These are phyloP conservation scores for Muschampia plurimacula DNA, from an alignment of 2,888 invertebrate genomes.

Conservation along the genomic window DNA sequence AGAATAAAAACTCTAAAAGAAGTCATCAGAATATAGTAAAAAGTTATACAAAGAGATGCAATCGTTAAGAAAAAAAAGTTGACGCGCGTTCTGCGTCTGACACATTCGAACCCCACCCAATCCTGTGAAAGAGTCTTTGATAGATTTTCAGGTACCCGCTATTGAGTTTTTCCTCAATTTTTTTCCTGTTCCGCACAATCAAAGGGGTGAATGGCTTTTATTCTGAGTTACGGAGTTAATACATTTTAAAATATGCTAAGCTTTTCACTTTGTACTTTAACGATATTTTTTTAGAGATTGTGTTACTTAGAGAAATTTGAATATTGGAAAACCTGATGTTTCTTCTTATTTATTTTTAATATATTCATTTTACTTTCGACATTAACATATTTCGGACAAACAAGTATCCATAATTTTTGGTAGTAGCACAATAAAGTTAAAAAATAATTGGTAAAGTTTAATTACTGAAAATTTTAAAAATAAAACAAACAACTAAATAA, in stretches of 20 bases:
- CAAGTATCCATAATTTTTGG: no score
- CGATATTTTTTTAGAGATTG: background rate
- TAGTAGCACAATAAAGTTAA: no score
- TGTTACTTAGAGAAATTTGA: background rate
- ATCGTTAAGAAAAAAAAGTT: background rate
- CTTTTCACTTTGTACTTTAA: background rate
- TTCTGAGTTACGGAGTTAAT: slow-evolving; percentile 11
- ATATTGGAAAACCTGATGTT: background rate
- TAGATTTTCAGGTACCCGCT: slow-evolving; percentile 18
- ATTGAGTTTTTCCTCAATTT: slow-evolving; percentile 17
- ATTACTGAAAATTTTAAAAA: background rate
- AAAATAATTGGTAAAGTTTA: no score
- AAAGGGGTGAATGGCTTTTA: slow-evolving; percentile 11
- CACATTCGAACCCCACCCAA: slow-evolving; percentile 3
- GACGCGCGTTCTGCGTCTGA: background rate
- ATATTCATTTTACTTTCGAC: no score
- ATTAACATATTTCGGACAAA: no score
- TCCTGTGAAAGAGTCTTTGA: slow-evolving; percentile 16
- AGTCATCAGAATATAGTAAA: background rate
- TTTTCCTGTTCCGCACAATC: slow-evolving; percentile 2
- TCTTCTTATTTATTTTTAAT: no score
- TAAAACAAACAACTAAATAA: background rate
- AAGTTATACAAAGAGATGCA: slow-evolving; percentile 3
- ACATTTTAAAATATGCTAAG: slow-evolving; percentile 17
- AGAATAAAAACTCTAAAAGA: background rate